Conservation (phyloP, 2,888 invertebrate species). For the Himalopsyche japonica region DNA sequence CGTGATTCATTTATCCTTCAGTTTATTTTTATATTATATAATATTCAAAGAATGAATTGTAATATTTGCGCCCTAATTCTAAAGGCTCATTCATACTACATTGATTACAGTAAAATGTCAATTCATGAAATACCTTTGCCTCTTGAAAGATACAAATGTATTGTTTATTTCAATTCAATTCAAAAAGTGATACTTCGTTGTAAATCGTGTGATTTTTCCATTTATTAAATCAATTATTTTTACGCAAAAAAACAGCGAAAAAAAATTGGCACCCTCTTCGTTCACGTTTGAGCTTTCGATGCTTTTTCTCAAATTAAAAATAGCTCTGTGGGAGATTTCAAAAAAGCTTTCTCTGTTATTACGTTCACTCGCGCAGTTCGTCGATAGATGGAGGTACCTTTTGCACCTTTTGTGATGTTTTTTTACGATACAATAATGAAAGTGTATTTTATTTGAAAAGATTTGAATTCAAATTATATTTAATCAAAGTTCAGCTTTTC, state of each 20-base stretch:
- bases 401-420: background rate
- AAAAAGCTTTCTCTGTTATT: background rate
- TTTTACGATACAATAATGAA: background rate
- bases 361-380: background rate
- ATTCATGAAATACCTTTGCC: too few species aligned
- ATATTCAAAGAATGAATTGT: too few species aligned
- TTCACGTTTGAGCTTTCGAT: background rate
- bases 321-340: background rate
- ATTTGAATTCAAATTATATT: too few species aligned
- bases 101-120: too few species aligned
- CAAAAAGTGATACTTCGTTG: background rate
- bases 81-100: too few species aligned
- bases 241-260: constrained; percentile 1
- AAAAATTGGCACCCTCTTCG: constrained; percentile 14
- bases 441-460: background rate
- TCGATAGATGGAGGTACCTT: background rate
- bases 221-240: background rate
- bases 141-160: too few species aligned
- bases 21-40: too few species aligned
- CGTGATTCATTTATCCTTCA: too few species aligned
- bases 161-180: too few species aligned
- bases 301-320: background rate
- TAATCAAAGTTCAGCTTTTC: too few species aligned
- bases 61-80: too few species aligned
- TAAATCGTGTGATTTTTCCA: background rate